phyloP scores from a whole-genome alignment of 2,113 vertebrate genomes.

The Pica pica region DNA sequence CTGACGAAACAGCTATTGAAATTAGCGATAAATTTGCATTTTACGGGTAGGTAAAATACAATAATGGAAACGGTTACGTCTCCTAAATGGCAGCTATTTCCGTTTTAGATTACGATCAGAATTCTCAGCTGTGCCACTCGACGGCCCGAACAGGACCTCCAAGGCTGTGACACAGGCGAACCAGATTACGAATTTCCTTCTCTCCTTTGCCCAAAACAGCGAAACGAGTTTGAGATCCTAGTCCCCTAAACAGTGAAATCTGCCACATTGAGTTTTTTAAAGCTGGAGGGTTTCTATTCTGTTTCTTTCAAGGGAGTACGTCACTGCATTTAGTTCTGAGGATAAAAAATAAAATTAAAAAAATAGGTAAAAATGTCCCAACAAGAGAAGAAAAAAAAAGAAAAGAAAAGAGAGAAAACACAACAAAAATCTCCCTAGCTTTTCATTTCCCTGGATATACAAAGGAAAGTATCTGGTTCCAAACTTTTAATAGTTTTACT shows the following conservation, averaged over 20 bases:
- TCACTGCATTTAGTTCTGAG: background rate
- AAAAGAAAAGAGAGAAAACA: background rate
- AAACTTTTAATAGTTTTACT: background rate
- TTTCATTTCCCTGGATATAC: background rate
- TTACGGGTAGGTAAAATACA: background rate
- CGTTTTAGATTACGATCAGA: constrained; percentile 18
- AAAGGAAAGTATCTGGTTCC: background rate
- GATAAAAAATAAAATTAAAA: too few relatives aligned
- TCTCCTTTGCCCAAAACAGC: background rate
- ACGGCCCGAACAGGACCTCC: background rate
- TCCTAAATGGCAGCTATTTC: background rate
- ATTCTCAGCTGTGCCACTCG: constrained; percentile 20
- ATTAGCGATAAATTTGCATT: background rate
- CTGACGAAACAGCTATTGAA: background rate
- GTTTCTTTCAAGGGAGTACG: background rate
- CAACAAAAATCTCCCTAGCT: background rate
- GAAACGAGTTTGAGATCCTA: background rate
- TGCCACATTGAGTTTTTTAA: background rate
- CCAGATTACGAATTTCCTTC: background rate
- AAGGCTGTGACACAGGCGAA: background rate
- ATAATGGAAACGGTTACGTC: background rate
- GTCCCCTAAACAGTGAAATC: background rate
- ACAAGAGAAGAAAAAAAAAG: background rate
- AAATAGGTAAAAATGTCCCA: rapidly evolving
- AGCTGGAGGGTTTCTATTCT: background rate